A percentile compares a stretch with the other conserved stretches of the same genome.
Conservation (phyloP, 1,140 invertebrate genomes). For the Pachyrhynchus sulphureomaculatus region DNA sequence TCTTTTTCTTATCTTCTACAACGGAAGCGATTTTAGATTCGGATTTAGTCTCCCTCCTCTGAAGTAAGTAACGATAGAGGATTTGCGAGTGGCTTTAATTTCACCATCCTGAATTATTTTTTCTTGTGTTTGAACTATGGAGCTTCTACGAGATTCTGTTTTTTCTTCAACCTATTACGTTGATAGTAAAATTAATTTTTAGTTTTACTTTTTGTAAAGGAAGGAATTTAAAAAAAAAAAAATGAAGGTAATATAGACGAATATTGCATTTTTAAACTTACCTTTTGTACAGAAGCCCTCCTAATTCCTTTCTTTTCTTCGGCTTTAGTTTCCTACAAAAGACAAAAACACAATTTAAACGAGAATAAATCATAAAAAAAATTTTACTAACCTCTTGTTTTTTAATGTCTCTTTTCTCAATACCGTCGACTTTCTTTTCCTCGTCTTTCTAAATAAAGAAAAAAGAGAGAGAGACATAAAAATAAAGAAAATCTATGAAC, state of each 20-base stretch:
- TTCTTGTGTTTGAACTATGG: conserved; percentile 58
- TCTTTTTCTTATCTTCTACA: conserved; percentile 59
- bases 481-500: conserved; percentile 22
- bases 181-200: neutral
- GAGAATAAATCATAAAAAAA: conserved; percentile 24
- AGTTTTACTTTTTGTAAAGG: neutral
- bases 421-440: conserved; percentile 54
- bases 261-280: conserved; percentile 9
- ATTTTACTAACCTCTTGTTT: conserved; percentile 44
- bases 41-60: conserved; percentile 59
- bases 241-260: neutral
- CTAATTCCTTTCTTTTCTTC: conserved; percentile 31
- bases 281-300: conserved; percentile 33
- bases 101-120: conserved; percentile 48
- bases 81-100: conserved; percentile 45
- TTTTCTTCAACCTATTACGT: conserved; percentile 56
- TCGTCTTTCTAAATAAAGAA: conserved; percentile 50
- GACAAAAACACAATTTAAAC: conserved; percentile 32
- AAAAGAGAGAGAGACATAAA: conserved; percentile 15
- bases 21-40: conserved; percentile 66
- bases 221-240: too few species aligned
- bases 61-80: conserved; percentile 40
- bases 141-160: conserved; percentile 64
- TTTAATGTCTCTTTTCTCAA: conserved; percentile 51
- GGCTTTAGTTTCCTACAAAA: conserved; percentile 34